Base-by-base conservation (phyloP, 2,888 invertebrate species). In the Parasteatoda lunata region DNA sequence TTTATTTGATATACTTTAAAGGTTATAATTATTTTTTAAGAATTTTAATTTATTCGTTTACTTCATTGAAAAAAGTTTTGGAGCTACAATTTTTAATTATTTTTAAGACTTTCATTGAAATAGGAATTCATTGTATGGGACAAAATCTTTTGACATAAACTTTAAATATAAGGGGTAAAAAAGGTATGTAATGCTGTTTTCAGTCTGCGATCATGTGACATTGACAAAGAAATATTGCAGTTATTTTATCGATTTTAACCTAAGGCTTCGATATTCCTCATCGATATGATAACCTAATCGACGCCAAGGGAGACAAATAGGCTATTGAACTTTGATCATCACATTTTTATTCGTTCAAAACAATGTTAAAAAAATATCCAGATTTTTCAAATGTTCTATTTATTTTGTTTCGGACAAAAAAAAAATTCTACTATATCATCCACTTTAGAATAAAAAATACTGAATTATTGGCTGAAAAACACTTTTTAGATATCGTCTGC, bases 261-360 rank as follows among this genome's bases (percentile, higher is more conserved):
- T 68, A 30, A 15, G n/a, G 30, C 45, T 9, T 30, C 66, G 45
- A 66, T 66, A 66, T 15, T 15, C 45, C 15, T 66, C 45, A 79
- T 48, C 71, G n/a, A 54, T 71, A 47, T 48, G 8, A 30, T 5
- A 9, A 15, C 70, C 49, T 15, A 49, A 70, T 70, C 7, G n/a
- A n/a, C 9, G 66, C 80, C 68, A 69, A 5, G 8, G 51, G 81
- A n/a, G 81, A 81, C 81, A 81, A 81, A 81, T 81, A 59, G 81
- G 65, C 59, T 5, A 49, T 13, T 48, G 73, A 54, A 15, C 69
- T 54, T 70, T 30, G 68, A 69, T 54, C 54, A 15, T 9, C 52
- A 47, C 4, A n/a, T 49, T 9, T 13, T 30, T 59, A 72, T 65
- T 64, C 59, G 70, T 80, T 71, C 49, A 66, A 49, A 15, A 49